Conservation (phyloP, 2,797 vertebrate species). For the Pyrocephalus nanus region DNA sequence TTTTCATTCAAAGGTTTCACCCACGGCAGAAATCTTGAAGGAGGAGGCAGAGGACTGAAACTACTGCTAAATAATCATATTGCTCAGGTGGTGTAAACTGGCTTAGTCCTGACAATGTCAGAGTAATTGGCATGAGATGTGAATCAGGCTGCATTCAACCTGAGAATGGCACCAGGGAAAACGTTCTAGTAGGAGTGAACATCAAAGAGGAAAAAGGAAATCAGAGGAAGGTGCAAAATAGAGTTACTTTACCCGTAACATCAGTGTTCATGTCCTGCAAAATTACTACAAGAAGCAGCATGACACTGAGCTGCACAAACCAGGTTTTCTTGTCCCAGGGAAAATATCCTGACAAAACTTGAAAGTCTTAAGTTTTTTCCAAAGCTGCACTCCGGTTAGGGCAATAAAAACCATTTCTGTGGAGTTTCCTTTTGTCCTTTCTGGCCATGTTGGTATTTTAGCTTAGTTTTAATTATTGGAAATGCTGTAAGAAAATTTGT, state of each 20-base stretch:
- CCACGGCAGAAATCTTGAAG: not conserved
- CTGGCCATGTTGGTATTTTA: not conserved
- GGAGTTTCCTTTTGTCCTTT: not conserved
- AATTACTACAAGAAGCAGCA: constrained; percentile 37
- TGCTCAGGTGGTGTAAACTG: constrained; percentile 39
- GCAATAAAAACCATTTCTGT: not conserved
- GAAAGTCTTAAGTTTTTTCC: not conserved
- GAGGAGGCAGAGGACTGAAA: not conserved
- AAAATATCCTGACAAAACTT: not conserved
- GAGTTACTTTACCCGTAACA: constrained; percentile 23
- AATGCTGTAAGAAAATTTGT: not conserved
- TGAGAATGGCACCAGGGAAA: constrained; percentile 1
- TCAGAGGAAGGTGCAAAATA: constrained; percentile 33
- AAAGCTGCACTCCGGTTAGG: not conserved
- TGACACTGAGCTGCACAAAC: not conserved
- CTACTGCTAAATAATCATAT: constrained; percentile 15
- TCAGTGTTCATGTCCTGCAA: constrained; percentile 48
- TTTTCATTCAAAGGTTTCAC: not conserved
- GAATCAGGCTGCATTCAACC: constrained; percentile 33
- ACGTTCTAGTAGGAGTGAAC: constrained; percentile 35
- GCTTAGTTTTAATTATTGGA: not conserved
- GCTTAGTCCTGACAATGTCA: constrained; percentile 21
- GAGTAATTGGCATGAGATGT: constrained; percentile 45
- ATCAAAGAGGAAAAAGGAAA: constrained; percentile 38
- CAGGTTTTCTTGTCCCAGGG: not conserved